Evolutionary conservation across 2,797 vertebrate species (phyloP).

Genomic region (Hippopotamyrus pictus): DNA sequence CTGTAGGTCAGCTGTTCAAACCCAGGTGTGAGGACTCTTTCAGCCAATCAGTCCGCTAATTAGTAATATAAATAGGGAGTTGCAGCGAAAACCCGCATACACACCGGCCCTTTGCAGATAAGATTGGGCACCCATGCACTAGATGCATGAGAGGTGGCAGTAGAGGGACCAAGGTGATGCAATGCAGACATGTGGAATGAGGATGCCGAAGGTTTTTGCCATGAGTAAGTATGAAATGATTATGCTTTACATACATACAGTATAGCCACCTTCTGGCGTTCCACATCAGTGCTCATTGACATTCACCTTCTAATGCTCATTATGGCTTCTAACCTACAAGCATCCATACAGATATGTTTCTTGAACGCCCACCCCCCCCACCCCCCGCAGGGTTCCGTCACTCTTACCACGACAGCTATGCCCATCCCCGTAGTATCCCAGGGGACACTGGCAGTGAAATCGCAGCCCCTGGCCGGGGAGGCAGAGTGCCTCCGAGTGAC

Average conservation of each 20-base stretch:
- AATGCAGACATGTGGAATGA: neutral
- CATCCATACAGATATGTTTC: neutral
- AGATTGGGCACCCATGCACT: neutral
- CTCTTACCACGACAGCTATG: constrained; percentile 76
- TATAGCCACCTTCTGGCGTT: neutral
- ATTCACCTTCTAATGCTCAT: constrained; percentile 24
- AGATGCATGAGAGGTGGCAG: neutral
- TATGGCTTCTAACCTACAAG: neutral
- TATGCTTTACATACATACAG: neutral
- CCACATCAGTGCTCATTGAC: neutral
- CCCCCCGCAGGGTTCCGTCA: neutral
- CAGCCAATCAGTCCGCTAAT: too few species aligned
- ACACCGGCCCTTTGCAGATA: too few species aligned
- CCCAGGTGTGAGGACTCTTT: too few species aligned
- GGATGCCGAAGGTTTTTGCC: neutral
- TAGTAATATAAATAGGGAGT: too few species aligned
- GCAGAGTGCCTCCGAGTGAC: constrained; percentile 75
- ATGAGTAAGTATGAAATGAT: neutral
- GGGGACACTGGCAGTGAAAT: constrained; percentile 75
- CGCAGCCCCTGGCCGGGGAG: constrained; percentile 61
- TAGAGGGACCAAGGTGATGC: neutral
- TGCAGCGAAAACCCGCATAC: too few species aligned
- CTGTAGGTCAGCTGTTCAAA: too few species aligned
- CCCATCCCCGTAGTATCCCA: constrained; percentile 75
- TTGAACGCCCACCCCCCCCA: neutral